phyloP scores from a whole-genome alignment of 2,888 invertebrate genomes.

The Chouioia cunea region DNA sequence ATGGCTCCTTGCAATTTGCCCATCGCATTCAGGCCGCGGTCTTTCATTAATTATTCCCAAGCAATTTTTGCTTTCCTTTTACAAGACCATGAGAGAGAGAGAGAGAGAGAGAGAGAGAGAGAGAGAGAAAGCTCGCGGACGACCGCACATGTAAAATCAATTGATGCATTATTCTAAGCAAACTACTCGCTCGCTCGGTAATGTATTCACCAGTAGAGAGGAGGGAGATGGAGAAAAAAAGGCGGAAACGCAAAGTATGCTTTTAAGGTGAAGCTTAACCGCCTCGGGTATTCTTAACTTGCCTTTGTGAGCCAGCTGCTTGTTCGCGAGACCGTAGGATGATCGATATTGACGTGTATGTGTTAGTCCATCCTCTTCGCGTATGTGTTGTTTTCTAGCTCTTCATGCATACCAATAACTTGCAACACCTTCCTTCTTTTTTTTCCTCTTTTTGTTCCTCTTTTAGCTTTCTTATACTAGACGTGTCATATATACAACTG shows the following conservation, averaged over 20 bases:
- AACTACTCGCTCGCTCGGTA: conserved; percentile 5
- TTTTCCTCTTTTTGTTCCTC: not conserved
- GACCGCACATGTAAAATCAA: conserved; percentile 2
- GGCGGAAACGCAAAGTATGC: conserved; percentile 62
- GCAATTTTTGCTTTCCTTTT: too few species aligned
- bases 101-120: too few species aligned
- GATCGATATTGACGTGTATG: conserved; percentile 6
- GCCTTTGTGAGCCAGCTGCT: conserved; percentile 53
- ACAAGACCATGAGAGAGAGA: too few species aligned
- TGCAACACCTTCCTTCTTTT: too few species aligned
- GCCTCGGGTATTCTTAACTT: conserved; percentile 59
- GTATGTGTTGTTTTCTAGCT: too few species aligned
- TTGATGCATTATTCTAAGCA: not conserved
- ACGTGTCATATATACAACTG: conserved; percentile 2
- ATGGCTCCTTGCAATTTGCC: conserved; percentile 25
- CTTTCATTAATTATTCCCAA: not conserved
- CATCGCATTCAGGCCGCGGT: conserved; percentile 7
- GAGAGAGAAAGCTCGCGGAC: too few species aligned
- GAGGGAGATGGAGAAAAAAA: not conserved
- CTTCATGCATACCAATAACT: too few species aligned
- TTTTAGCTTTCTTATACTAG: not conserved
- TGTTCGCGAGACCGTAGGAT: conserved; percentile 27
- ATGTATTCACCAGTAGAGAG: too few species aligned
- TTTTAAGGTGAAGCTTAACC: conserved; percentile 54
- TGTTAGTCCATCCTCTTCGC: not conserved